Conservation (phyloP, 2,797 vertebrate species). For the Thunnus albacares region DNA sequence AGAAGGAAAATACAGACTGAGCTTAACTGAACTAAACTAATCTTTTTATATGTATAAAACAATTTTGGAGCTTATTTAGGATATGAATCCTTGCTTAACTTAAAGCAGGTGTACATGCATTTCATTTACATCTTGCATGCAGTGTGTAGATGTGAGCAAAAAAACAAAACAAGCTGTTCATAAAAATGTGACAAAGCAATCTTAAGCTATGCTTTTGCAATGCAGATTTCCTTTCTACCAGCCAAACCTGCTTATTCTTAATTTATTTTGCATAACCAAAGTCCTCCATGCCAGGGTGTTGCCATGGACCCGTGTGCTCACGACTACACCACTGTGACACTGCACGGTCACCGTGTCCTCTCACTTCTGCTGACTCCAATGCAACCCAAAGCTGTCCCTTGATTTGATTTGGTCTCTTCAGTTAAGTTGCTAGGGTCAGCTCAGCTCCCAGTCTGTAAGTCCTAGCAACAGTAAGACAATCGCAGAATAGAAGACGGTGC, state of each 20-base stretch:
- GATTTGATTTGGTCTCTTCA: conserved; percentile 69
- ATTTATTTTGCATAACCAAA: conserved; percentile 5
- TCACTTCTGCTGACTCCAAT: conserved; percentile 68
- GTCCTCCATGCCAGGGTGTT: conserved; percentile 12
- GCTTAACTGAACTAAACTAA: background rate
- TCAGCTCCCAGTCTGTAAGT: conserved; percentile 33
- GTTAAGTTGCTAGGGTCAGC: conserved; percentile 65
- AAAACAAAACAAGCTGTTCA: background rate
- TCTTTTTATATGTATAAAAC: background rate
- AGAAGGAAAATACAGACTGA: background rate
- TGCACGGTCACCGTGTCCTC: conserved; percentile 51
- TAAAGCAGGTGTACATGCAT: no score
- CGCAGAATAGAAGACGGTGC: conserved; percentile 14
- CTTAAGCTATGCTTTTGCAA: background rate
- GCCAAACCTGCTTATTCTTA: conserved; percentile 3
- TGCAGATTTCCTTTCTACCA: background rate
- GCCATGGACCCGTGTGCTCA: conserved; percentile 33
- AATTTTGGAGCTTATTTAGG: background rate
- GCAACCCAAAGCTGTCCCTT: conserved; percentile 56
- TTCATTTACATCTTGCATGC: no score
- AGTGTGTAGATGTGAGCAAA: no score
- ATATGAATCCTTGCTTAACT: background rate
- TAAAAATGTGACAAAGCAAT: background rate
- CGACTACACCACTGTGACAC: conserved; percentile 18
- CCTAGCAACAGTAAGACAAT: conserved; percentile 35